Evolutionary conservation across 2,797 vertebrate species (phyloP).

Genomic region (Telmatherina bonti): DNA sequence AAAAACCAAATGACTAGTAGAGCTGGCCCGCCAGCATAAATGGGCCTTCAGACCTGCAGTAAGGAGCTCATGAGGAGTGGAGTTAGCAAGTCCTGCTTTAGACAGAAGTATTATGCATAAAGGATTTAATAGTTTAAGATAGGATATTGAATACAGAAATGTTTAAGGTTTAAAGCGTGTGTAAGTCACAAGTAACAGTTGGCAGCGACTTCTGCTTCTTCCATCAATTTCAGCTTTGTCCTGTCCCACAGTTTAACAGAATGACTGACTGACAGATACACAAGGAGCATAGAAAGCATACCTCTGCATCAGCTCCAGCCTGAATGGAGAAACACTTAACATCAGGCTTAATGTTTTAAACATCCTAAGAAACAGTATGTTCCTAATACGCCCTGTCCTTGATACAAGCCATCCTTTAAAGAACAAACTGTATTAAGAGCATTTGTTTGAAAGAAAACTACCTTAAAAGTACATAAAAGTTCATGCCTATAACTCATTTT

Average conservation of each 20-base stretch:
- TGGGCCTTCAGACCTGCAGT: too few species aligned
- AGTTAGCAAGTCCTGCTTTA: too few species aligned
- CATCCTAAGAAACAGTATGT: neutral
- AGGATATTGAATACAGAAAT: too few species aligned
- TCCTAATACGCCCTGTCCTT: neutral
- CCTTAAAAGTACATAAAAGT: neutral
- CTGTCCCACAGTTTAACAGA: neutral
- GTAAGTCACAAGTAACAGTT: too few species aligned
- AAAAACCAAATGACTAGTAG: too few species aligned
- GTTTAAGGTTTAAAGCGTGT: too few species aligned
- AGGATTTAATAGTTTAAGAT: too few species aligned
- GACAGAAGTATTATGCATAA: too few species aligned
- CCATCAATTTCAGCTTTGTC: neutral
- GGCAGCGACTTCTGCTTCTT: too few species aligned
- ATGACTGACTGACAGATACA: neutral
- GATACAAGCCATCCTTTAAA: neutral
- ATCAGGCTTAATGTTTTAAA: too few species aligned
- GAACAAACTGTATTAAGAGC: neutral
- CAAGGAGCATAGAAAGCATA: neutral
- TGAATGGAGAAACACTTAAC: neutral
- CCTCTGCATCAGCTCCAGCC: neutral
- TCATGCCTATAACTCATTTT: neutral
- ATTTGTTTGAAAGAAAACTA: neutral
- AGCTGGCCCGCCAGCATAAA: too few species aligned
- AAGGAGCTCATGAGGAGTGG: too few species aligned